phyloP scores from a whole-genome alignment of 2,797 vertebrate genomes.

The Pseudochaenichthys georgianus region DNA sequence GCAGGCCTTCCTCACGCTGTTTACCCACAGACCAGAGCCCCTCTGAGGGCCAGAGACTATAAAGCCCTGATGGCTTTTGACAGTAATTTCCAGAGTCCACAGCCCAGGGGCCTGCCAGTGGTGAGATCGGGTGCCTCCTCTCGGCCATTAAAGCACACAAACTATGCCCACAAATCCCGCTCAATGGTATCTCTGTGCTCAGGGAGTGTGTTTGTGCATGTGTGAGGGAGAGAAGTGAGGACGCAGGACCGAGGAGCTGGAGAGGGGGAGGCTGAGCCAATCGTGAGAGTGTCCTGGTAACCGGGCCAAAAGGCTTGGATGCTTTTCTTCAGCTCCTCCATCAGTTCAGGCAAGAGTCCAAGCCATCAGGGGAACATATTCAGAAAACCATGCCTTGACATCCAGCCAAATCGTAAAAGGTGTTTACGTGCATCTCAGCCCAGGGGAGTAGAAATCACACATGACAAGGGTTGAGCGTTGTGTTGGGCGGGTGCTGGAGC shows the following conservation, averaged over 20 bases:
- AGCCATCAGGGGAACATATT: constrained; percentile 66
- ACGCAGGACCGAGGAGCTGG: constrained; percentile 50
- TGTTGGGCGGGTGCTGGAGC: constrained; percentile 32
- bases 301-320: constrained; percentile 66
- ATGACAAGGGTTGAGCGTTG: constrained; percentile 68
- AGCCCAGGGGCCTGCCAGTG: constrained; percentile 73
- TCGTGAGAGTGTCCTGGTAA: constrained; percentile 58
- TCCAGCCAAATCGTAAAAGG: constrained; percentile 71
- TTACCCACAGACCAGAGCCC: constrained; percentile 76
- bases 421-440: constrained; percentile 74
- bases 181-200: constrained; percentile 85
- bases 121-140: constrained; percentile 76
- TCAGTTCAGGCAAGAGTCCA: constrained; percentile 68
- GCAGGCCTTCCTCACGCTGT: constrained; percentile 68
- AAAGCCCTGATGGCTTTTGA: constrained; percentile 82
- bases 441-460: constrained; percentile 68
- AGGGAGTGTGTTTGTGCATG: constrained; percentile 69
- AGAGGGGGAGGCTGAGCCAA: constrained; percentile 51
- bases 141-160: constrained; percentile 82
- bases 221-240: constrained; percentile 62
- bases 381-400: constrained; percentile 62
- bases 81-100: constrained; percentile 84
- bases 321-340: constrained; percentile 68
- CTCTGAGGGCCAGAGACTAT: constrained; percentile 74
- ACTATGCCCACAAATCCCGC: constrained; percentile 77